phyloP scores from a whole-genome alignment of 1,140 invertebrate species.

The Pygmarrhopalites habei region DNA sequence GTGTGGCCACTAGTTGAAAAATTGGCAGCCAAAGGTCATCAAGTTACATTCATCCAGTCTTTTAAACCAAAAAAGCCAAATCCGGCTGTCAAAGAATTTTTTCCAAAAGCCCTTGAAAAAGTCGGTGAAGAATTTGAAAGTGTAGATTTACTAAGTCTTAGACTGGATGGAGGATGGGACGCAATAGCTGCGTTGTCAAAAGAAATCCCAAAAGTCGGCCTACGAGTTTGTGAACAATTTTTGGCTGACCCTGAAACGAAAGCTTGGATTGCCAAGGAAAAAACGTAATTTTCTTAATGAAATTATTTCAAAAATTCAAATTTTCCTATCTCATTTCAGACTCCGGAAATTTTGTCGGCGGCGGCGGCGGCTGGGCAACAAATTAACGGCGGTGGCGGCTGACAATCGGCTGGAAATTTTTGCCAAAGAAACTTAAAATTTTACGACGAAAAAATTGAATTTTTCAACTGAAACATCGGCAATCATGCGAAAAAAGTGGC shows the following conservation, averaged over 20 bases:
- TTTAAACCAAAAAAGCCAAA: conserved; percentile 18
- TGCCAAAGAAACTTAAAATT: too few relatives aligned
- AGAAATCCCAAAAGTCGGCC: neutral
- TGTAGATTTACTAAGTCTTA: neutral
- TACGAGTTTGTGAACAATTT: conserved; percentile 3
- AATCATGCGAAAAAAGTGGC: too few relatives aligned
- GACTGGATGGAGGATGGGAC: neutral
- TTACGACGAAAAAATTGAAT: too few relatives aligned
- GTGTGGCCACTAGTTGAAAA: conserved; percentile 16
- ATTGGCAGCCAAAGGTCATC: conserved; percentile 23
- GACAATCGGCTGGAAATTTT: too few relatives aligned
- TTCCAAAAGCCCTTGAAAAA: conserved; percentile 4
- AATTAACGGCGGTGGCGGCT: too few relatives aligned
- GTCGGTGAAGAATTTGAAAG: neutral
- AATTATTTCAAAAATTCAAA: too few relatives aligned
- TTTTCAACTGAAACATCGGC: too few relatives aligned
- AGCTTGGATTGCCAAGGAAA: too few relatives aligned
- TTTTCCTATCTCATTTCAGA: too few relatives aligned
- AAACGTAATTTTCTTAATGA: too few relatives aligned
- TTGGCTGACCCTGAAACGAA: neutral
- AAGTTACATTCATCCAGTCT: conserved; percentile 19
- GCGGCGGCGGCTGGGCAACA: too few relatives aligned
- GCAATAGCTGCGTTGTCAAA: neutral
- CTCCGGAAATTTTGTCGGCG: too few relatives aligned
- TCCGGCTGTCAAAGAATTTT: conserved; percentile 18